phyloP scores from a whole-genome alignment of 2,888 invertebrate species.

The Saturnia pavonia region DNA sequence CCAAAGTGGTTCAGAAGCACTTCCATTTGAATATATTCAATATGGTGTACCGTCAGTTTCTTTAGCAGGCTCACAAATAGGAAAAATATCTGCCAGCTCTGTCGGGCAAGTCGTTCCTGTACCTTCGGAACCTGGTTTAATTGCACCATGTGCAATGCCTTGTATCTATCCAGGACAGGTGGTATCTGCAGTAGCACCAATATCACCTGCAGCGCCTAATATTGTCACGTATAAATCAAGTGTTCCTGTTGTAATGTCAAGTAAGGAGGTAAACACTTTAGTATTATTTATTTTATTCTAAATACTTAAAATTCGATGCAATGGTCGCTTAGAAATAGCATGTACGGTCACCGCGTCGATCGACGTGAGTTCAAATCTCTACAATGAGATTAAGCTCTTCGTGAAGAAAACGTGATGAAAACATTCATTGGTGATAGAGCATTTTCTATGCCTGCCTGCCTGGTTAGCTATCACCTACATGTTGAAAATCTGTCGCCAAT shows the following conservation, averaged over 20 bases:
- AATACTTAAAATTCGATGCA: neutral
- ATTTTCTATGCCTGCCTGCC: too few species aligned
- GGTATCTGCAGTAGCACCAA: slow-evolving; percentile 43
- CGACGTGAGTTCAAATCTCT: too few species aligned
- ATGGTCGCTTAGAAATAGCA: too few species aligned
- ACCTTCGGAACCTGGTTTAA: slow-evolving; percentile 41
- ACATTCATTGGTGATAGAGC: too few species aligned
- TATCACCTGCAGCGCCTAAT: slow-evolving; percentile 46
- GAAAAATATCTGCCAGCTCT: slow-evolving; percentile 51
- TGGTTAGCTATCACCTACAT: too few species aligned
- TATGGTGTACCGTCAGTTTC: slow-evolving; percentile 54
- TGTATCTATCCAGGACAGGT: slow-evolving; percentile 56
- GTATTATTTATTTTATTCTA: slow-evolving; percentile 15
- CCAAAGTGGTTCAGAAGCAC: slow-evolving; percentile 48
- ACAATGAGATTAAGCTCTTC: too few species aligned
- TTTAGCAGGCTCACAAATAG: slow-evolving; percentile 43
- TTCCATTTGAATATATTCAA: slow-evolving; percentile 51
- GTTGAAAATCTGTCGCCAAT: too few species aligned
- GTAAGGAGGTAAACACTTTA: slow-evolving; percentile 17
- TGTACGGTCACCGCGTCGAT: too few species aligned
- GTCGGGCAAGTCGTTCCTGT: slow-evolving; percentile 44
- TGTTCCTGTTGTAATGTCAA: slow-evolving; percentile 52
- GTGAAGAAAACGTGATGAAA: too few species aligned
- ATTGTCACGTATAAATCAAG: slow-evolving; percentile 54
- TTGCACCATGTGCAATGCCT: slow-evolving; percentile 60